These are phyloP conservation scores for Mechanitis messenoides DNA, from an alignment of 2,888 invertebrate genomes.

Conservation along the genomic window DNA sequence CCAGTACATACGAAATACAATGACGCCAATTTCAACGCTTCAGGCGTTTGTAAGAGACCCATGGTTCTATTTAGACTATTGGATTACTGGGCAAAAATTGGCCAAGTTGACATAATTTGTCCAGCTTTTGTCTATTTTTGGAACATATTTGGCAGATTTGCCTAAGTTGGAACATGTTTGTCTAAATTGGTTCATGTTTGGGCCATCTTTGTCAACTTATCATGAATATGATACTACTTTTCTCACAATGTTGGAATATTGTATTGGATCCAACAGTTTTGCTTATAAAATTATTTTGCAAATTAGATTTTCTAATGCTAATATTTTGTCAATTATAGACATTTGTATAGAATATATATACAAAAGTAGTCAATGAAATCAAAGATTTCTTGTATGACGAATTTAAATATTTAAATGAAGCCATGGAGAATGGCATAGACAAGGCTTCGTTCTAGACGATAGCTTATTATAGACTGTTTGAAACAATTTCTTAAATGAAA, in stretches of 20 bases:
- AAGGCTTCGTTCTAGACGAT: neutral
- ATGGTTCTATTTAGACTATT: neutral
- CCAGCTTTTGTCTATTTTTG: too few species aligned
- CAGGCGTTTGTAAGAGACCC: neutral
- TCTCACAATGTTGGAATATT: too few species aligned
- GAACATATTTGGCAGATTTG: too few species aligned
- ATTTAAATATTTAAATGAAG: neutral
- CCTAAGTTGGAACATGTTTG: too few species aligned
- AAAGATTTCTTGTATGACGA: neutral
- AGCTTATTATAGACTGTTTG: neutral
- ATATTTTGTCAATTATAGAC: conserved; percentile 2
- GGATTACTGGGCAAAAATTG: neutral
- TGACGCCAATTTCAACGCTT: conserved; percentile 29
- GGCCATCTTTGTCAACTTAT: too few species aligned
- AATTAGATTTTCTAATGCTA: too few species aligned
- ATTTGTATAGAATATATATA: neutral
- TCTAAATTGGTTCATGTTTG: too few species aligned
- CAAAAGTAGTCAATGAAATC: conserved; percentile 1
- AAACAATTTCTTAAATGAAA: neutral
- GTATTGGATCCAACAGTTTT: neutral
- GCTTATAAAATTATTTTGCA: neutral
- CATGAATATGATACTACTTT: too few species aligned
- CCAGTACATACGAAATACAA: conserved; percentile 79
- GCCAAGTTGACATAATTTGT: neutral
- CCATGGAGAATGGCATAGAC: too few species aligned